Base-by-base conservation (phyloP, 2,888 invertebrate genomes). In the Neoaliturus tenellus region DNA sequence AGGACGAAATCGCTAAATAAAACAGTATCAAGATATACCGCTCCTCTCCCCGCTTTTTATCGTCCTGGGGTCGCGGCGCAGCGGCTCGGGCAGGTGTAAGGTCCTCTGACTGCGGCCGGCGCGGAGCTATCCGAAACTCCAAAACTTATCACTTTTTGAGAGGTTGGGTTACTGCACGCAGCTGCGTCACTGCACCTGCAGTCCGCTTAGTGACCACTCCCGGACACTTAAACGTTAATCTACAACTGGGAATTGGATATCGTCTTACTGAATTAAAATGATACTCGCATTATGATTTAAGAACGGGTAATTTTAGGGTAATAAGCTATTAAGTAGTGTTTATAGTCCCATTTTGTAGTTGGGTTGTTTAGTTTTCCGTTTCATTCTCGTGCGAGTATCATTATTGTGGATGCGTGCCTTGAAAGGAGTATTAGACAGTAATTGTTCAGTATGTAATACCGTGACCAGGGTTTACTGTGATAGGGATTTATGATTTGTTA, bases 1-100 rank as follows among this genome's bases (percentile, higher is more conserved):
- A 31, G 62, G 62, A 28, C 62, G n/a, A 31, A 62, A 62, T 62
- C 62, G 62, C 62, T 62, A 62, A 62, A 62, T 62, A 62, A 62
- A 62, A 62, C 62, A 4, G 28, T 28, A 62, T 62, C 62, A 62
- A 62, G 62, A 62, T 62, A 62, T 31, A 62, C 62, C 14, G 28
- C 62, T 14, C 31, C n/a, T 4, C 4, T 51, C 12, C 5, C 55
- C 62, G 25, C 28, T 62, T 62, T 62, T 62, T 62, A 62, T 28
- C 62, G 25, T 14, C 4, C 10, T 23, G 23, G 55, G 55, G 55
- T 55, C 55, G 5, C 55, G n/a, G n/a, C n/a, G n/a, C 17, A 35
- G 10, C 48, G 20, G 51, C 20, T 51, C 3, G 51, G 28, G 62
- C 62, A 62, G 62, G 31, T 62, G 31, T 14, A n/a, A n/a, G n/a